Base-by-base conservation (phyloP, 2,797 vertebrate genomes). In the Sciaenops ocellatus region DNA sequence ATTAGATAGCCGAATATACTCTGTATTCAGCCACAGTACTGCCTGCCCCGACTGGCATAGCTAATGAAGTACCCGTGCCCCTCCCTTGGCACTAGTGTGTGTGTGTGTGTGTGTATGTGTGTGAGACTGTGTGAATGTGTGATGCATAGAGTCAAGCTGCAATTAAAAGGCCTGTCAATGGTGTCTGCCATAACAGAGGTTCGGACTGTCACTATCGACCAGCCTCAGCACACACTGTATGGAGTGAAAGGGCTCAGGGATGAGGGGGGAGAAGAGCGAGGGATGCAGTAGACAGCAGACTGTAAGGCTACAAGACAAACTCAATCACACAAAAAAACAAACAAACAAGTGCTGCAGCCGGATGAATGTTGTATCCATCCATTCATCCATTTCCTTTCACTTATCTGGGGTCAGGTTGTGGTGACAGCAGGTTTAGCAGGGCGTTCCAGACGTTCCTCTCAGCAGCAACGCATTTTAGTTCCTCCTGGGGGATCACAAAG, bases 151-250 rank as follows among this genome's bases (percentile, higher is more conserved):
- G 91, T 93, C 89, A 93, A 93, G 90, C 88, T 92, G 91, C 91
- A 94, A 94, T 95, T 94, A 94, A 93, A 93, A 92, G 85, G 78
- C 87, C 86, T 87, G 88, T 93, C 92, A 89, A 52, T 85, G 87
- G 68, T 67, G 87, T 89, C 84, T 87, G 88, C 88, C 76, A 73
- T 89, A 85, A 85, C 83, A 79, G 78, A 80, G 78, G 80, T 84
- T 76, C n/a, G 34, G 84, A 79, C 89, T 88, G 88, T 93, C 91
- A 85, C 79, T 73, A 87, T 90, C 76, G 82, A 88, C 80, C 84
- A 82, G 77, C 78, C 52, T 80, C 73, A 69, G 51, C 80, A 50
- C 55, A 46, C 71, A 62, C 72, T 73, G 72, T 75, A 71, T 6
- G 16, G 28, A 74, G 68, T 1, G 30, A 24, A 60, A 15, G 28